Base-by-base conservation (phyloP, 2,113 vertebrate species). In the Leucosticte australis region DNA sequence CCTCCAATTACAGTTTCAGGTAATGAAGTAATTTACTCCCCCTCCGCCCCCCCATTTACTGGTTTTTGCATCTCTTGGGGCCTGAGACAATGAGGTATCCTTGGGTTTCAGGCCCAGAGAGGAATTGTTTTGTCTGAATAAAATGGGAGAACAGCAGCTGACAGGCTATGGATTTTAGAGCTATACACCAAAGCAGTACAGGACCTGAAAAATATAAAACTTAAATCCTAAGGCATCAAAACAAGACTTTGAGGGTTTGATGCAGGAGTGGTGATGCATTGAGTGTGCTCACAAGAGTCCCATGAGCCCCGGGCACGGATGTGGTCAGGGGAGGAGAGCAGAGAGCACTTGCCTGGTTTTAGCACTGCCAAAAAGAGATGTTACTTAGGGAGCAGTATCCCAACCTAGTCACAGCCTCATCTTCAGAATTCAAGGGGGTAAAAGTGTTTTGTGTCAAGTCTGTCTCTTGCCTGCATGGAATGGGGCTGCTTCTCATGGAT, bases 251-350 rank as follows among this genome's bases (percentile, higher is more conserved):
- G 56, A 47, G 53, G 30, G 11, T 69, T 68, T 71, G 75, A 2
- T 35, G 31, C 11, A 80, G 37, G 27, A 60, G 39, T 37, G 7
- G 9, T 41, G 77, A 57, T 74, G 42, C n/a, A 21, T 0, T 44
- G 39, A 28, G 3, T 39, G 11, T 49, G 37, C 26, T 65, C 50
- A 26, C 26, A 52, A 21, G 52, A 62, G 22, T 31, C 16, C 27
- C 10, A 8, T 6, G 53, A 76, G 33, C 73, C 47, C 23, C 0
- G 1, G 35, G 49, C 55, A 80, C 0, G 3, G 57, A 26, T 22
- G 46, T 49, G 80, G 6, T 10, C 47, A 23, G 39, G 28, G 19
- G 3, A 50, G 30, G 81, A 93, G 44, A 64, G 31, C 27, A 27
- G 83, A 93, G 39, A 64, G 31, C 27, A 19, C 15, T 56, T 59